Evolutionary conservation across 2,113 vertebrate genomes (phyloP).

Genomic region (Podiceps cristatus): DNA sequence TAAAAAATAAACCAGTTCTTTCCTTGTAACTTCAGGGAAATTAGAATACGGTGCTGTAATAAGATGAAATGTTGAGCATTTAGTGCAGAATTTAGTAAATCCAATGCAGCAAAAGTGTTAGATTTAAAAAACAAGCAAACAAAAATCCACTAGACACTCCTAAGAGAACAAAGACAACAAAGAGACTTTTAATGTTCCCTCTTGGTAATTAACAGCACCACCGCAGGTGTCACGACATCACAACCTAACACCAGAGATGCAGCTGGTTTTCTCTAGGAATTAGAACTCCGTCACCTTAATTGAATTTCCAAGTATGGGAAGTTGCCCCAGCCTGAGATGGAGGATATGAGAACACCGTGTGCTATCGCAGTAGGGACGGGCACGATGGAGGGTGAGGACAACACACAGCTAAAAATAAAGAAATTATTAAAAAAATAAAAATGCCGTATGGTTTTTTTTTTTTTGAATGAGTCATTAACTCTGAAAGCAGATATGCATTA

Average conservation of each 20-base stretch:
- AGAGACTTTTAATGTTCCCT: not conserved
- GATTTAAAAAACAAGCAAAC: not conserved
- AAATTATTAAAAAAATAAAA: not conserved
- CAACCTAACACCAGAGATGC: not conserved
- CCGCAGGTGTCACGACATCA: not conserved
- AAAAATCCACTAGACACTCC: not conserved
- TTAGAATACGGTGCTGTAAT: not conserved
- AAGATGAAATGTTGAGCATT: not conserved
- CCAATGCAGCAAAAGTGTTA: not conserved
- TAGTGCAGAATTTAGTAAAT: not conserved
- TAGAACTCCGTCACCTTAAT: not conserved
- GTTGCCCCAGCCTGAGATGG: not conserved
- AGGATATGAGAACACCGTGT: not conserved
- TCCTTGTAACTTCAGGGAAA: not conserved
- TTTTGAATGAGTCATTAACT: not conserved
- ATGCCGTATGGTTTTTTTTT: not conserved
- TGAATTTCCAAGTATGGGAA: slow-evolving; percentile 23
- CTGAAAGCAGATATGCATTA: not conserved
- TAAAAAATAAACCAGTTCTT: not conserved
- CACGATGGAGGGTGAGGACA: not conserved
- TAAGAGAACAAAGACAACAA: not conserved
- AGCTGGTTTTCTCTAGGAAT: not conserved
- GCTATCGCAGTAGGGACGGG: not conserved
- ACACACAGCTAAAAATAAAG: not conserved
- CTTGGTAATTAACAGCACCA: not conserved